Percentiles rank a stretch among this genome's conserved stretches.
phyloP scores from a whole-genome alignment of 2,113 vertebrate genomes.

The Crotophaga sulcirostris region DNA sequence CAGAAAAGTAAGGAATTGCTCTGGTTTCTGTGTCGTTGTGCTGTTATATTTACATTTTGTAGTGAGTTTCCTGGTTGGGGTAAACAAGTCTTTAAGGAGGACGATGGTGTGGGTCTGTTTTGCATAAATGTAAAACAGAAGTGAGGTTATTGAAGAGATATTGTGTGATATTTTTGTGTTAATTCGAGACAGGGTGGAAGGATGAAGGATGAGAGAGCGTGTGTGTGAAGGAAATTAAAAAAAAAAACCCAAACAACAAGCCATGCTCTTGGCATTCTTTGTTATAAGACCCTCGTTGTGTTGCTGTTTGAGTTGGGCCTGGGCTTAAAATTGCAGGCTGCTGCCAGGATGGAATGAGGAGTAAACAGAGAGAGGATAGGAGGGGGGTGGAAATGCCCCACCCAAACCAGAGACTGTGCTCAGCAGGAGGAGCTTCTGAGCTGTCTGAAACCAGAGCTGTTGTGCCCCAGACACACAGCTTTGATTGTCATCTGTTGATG shows the following conservation, averaged over 20 bases:
- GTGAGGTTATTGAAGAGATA: not conserved
- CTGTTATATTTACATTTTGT: not conserved
- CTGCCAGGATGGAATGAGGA: not conserved
- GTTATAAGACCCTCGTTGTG: rapidly evolving
- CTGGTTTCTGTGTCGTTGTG: not conserved
- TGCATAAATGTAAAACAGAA: not conserved
- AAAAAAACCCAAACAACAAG: not conserved
- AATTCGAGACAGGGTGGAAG: not conserved
- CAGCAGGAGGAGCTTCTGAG: not conserved
- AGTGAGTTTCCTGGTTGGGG: not conserved
- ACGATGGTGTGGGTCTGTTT: not conserved
- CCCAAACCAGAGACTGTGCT: not conserved
- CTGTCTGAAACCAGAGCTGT: not conserved
- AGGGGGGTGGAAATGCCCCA: not conserved
- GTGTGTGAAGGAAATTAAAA: not conserved
- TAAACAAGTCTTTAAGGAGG: not conserved
- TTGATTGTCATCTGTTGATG: rapidly evolving
- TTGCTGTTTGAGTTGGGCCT: not conserved
- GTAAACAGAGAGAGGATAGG: not conserved
- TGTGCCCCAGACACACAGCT: not conserved
- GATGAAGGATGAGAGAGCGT: not conserved
- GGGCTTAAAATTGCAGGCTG: not conserved
- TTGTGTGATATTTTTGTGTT: not conserved
- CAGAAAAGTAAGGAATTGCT: slow-evolving; percentile 86
- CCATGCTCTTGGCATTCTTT: not conserved